Evolutionary conservation across 2,113 vertebrate genomes (phyloP).

Genomic region (Hirundichthys speculiger): DNA sequence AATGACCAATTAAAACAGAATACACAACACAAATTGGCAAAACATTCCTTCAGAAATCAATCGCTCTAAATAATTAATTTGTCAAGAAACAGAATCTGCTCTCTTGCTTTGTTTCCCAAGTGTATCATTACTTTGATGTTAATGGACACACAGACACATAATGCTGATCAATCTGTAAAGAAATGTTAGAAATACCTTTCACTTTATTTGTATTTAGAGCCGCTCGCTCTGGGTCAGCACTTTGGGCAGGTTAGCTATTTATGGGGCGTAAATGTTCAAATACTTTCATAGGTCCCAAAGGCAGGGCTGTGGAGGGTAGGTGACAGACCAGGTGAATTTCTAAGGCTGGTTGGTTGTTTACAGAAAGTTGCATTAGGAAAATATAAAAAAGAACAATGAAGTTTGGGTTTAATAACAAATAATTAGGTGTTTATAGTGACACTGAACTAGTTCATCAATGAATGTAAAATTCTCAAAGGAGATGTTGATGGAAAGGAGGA

Average conservation of each 20-base stretch:
- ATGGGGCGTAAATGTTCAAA: conserved; percentile 39
- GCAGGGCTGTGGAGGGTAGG: conserved; percentile 7
- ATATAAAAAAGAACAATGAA: neutral
- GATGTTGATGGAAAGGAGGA: conserved; percentile 7
- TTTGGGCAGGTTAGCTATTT: conserved; percentile 45
- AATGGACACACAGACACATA: conserved; percentile 46
- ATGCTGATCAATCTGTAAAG: conserved; percentile 38
- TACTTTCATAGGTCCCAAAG: conserved; percentile 34
- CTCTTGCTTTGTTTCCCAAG: conserved; percentile 32
- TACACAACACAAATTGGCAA: conserved; percentile 19
- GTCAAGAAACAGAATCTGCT: conserved; percentile 29
- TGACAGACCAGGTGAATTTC: conserved; percentile 12
- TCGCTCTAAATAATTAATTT: conserved; percentile 65
- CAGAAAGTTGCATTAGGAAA: too few species aligned
- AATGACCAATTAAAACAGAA: conserved; percentile 69
- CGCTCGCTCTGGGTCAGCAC: conserved; percentile 50
- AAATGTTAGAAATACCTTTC: conserved; percentile 20
- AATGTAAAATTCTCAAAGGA: conserved; percentile 2
- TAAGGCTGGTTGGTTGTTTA: neutral
- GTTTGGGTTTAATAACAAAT: neutral
- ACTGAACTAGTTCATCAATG: conserved; percentile 24
- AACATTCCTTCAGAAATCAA: conserved; percentile 51
- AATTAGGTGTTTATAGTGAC: neutral
- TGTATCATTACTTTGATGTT: conserved; percentile 51
- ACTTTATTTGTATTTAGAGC: conserved; percentile 46